Evolutionary conservation across 92 coral and sea anemone species (phyloP).

Genomic region (Porites evermanni): DNA sequence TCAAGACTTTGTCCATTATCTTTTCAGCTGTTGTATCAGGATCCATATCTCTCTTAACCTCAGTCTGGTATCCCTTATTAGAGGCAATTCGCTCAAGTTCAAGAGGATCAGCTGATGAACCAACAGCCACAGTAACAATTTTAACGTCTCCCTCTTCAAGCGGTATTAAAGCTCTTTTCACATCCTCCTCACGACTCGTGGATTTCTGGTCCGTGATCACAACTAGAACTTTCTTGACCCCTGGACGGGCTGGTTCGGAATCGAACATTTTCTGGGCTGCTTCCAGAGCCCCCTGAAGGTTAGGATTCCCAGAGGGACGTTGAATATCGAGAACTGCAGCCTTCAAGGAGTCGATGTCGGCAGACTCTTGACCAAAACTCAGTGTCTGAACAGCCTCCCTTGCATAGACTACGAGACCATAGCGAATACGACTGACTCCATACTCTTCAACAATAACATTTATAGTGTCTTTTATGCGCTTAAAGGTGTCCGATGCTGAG

Average conservation of each 20-base stretch:
- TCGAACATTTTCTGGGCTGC: slow-evolving; percentile 61
- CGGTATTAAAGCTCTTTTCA: slow-evolving; percentile 57
- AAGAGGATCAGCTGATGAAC: slow-evolving; percentile 63
- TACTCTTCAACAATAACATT: slow-evolving; percentile 66
- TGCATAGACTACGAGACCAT: slow-evolving; percentile 80
- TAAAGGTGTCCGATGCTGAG: slow-evolving; percentile 70
- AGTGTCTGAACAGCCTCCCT: slow-evolving; percentile 56
- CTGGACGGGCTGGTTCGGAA: slow-evolving; percentile 52
- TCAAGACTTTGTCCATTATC: slow-evolving; percentile 72
- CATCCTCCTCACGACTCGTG: slow-evolving; percentile 55
- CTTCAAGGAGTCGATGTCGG: slow-evolving; percentile 27
- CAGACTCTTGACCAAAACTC: slow-evolving; percentile 50
- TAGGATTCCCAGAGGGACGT: slow-evolving; percentile 27
- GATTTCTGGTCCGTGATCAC: slow-evolving; percentile 82
- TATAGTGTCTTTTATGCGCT: slow-evolving; percentile 76
- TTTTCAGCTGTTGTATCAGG: slow-evolving; percentile 60
- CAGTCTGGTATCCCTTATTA: slow-evolving; percentile 55
- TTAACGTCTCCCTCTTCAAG: slow-evolving; percentile 72
- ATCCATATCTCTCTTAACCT: slow-evolving; percentile 49
- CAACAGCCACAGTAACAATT: slow-evolving; percentile 85
- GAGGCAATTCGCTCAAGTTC: slow-evolving; percentile 70
- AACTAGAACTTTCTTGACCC: slow-evolving; percentile 75
- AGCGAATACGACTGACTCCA: slow-evolving; percentile 72
- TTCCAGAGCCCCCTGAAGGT: slow-evolving; percentile 57
- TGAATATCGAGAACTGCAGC: background rate